Evolutionary conservation across 1,140 invertebrate genomes (phyloP), one percentile per base, ranked within the genome.

Genomic region (Bombyx mori): DNA sequence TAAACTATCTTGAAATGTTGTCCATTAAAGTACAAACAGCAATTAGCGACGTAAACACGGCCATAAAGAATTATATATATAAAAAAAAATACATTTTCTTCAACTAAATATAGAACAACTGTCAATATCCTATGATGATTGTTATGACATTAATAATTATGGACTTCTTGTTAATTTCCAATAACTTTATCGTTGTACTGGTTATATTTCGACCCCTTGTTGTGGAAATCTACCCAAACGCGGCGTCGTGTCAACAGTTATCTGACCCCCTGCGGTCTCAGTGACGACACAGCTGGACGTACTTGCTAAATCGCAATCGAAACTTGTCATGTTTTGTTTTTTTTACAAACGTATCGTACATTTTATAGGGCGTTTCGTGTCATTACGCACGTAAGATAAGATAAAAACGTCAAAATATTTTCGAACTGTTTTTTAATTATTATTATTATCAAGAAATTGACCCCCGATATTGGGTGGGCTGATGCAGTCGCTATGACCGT

Each of bases 221-320:
- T 60, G 71, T 84, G 81, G 81, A 84, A 84, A 82, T 71, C 71
- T 80, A 82, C 79, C 60, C 58, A 60, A 68, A 71, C 7, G 45
- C 12, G 42, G 45, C 47, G 18, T 55, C 54, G 45, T 56, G 77
- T 77, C 79, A 75, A 52, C 22, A 53, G 78, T 77, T 83, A 79
- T 72, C 63, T 79, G 79, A 78, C 72, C 80, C 80, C 80, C 80
- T 66, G 61, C 68, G 69, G 71, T 8, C 49, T 57, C 26, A 47
- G 66, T 81, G 76, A 83, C 68, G 77, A 75, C 70, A 82, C 52
- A 55, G 22, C 44, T 45, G 12, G 9, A 54, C 49, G 10, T 56
- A 56, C 65, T 81, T 81, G 71, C 76, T 52, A 18, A 66, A 54
- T 68, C 63, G 42, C 42, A 44, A 48, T 22, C 51, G 46, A 57